These are phyloP conservation scores for Daktulosphaira vitifoliae DNA, from an alignment of 1,140 invertebrate species.

Conservation along the genomic window DNA sequence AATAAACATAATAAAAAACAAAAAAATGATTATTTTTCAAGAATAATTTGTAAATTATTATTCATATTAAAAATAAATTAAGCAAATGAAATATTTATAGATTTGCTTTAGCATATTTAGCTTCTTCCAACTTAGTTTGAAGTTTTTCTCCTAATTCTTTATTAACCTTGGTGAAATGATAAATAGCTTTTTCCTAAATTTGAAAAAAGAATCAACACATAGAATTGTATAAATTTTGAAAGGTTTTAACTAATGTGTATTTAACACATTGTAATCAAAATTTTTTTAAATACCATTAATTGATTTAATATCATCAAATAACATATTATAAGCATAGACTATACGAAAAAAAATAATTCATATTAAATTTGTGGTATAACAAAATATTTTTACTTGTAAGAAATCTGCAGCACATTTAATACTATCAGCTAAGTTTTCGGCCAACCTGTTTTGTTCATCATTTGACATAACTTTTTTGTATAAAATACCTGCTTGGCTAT, in stretches of 20 bases:
- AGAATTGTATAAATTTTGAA: constrained; percentile 71
- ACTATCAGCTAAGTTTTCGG: constrained; percentile 71
- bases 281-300: background rate
- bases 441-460: constrained; percentile 60
- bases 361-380: background rate
- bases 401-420: constrained; percentile 71
- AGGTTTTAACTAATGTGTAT: too few species aligned
- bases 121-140: constrained; percentile 48
- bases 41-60: too few species aligned
- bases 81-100: too few species aligned
- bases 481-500: constrained; percentile 69
- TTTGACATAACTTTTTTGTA: constrained; percentile 70
- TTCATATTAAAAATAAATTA: too few species aligned
- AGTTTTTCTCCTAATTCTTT: constrained; percentile 57
- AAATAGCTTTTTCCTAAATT: constrained; percentile 56
- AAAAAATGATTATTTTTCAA: too few species aligned
- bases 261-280: background rate
- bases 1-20: too few species aligned
- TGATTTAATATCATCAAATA: background rate
- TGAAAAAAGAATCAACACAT: constrained; percentile 13
- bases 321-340: background rate
- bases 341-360: background rate
- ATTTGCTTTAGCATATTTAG: constrained; percentile 33
- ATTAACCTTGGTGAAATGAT: constrained; percentile 60
- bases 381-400: constrained; percentile 55